These are phyloP conservation scores for Panagrolaimus sp. DNA, from an alignment of 1,140 invertebrate species.

Conservation along the genomic window DNA sequence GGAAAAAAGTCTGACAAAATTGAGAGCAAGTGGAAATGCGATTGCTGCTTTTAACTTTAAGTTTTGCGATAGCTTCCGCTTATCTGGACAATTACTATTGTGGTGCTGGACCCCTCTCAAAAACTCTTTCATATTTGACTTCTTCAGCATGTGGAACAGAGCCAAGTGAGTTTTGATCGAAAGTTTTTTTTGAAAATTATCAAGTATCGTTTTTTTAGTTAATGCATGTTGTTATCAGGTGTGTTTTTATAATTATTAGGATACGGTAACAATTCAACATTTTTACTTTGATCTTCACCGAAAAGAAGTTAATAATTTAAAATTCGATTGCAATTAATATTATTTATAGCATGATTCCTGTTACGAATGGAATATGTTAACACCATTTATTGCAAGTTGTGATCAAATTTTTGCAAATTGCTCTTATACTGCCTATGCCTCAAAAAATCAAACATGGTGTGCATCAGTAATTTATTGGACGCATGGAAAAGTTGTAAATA, in stretches of 20 bases:
- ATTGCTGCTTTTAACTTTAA: too few relatives aligned
- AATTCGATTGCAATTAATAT: neutral
- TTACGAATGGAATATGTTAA: conserved; percentile 1
- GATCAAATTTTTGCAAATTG: conserved; percentile 3
- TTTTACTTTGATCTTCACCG: too few relatives aligned
- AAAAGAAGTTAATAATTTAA: too few relatives aligned
- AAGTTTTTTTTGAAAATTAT: neutral
- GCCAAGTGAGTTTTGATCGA: conserved; percentile 5
- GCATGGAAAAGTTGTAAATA: neutral
- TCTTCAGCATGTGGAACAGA: conserved; percentile 5
- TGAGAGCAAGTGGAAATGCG: too few relatives aligned
- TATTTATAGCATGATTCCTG: conserved; percentile 2
- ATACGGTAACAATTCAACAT: neutral
- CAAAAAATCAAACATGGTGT: neutral
- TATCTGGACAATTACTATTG: conserved; percentile 8
- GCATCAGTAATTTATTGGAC: neutral
- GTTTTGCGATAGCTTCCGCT: neutral
- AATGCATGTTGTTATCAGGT: conserved; percentile 11
- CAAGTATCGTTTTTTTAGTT: neutral
- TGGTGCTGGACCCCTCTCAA: neutral
- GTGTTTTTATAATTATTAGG: neutral
- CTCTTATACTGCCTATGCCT: neutral
- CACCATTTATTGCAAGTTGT: neutral
- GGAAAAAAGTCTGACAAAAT: too few relatives aligned
- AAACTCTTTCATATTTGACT: neutral